Percentiles rank a stretch among this genome's conserved stretches.
phyloP scores from a whole-genome alignment of 2,888 invertebrate species.

The Aspidiotus destructor region DNA sequence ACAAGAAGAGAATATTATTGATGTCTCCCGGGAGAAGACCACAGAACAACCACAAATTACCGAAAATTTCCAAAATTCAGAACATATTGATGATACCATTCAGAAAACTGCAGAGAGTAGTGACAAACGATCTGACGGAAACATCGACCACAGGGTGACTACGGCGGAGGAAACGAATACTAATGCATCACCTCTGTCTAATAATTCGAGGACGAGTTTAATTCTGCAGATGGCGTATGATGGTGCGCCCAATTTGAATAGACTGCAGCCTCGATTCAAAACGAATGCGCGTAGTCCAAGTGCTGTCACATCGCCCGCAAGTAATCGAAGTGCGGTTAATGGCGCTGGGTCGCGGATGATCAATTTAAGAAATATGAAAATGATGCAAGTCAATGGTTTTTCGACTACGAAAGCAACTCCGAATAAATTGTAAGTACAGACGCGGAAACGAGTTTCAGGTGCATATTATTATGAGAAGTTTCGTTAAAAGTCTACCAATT shows the following conservation, averaged over 20 bases:
- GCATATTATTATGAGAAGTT: too few relatives aligned
- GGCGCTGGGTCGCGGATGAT: too few relatives aligned
- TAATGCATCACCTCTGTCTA: background rate
- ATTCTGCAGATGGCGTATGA: background rate
- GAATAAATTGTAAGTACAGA: too few relatives aligned
- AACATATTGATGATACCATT: background rate
- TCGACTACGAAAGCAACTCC: too few relatives aligned
- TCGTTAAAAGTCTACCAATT: too few relatives aligned
- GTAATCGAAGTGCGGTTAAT: background rate
- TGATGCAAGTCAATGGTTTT: background rate
- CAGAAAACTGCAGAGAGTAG: background rate
- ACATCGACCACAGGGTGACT: background rate
- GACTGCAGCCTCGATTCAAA: background rate
- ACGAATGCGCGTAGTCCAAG: background rate
- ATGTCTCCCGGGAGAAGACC: too few relatives aligned
- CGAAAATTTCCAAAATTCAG: background rate
- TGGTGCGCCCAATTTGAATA: background rate
- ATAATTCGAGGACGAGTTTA: background rate
- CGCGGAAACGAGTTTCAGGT: too few relatives aligned
- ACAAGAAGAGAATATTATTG: too few relatives aligned
- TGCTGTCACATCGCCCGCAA: background rate
- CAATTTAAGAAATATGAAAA: background rate
- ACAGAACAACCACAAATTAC: too few relatives aligned
- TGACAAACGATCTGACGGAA: background rate
- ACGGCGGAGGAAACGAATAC: background rate